phyloP scores from a whole-genome alignment of 2,113 vertebrate species.

The Motacilla alba region DNA sequence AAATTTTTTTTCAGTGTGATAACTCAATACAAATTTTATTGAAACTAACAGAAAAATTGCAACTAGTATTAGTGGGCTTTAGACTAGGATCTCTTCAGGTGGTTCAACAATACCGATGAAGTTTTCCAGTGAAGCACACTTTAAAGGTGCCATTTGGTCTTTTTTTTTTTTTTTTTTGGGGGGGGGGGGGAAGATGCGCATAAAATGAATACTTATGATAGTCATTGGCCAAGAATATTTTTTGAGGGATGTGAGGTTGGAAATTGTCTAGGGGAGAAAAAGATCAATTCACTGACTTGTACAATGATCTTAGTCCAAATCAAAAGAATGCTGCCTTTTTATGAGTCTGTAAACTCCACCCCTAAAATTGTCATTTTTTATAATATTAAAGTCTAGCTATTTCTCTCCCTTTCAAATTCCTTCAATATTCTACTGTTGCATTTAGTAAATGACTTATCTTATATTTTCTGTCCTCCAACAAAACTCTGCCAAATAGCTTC shows the following conservation, averaged over 20 bases:
- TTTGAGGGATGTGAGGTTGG: conserved; percentile 48
- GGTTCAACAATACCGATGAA: neutral
- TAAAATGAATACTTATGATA: conserved; percentile 36
- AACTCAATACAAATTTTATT: neutral
- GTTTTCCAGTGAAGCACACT: neutral
- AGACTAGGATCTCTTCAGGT: neutral
- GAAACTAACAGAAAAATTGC: neutral
- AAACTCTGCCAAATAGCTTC: conserved; percentile 20
- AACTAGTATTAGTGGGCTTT: neutral
- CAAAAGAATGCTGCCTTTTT: conserved; percentile 1
- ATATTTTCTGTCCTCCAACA: conserved; percentile 9
- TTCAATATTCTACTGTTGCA: neutral
- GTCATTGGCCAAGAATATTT: conserved; percentile 31
- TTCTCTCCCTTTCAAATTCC: neutral
- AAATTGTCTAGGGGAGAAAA: conserved; percentile 1
- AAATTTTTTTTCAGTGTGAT: neutral
- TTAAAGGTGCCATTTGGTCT: neutral
- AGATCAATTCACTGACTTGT: neutral
- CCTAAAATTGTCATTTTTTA: neutral
- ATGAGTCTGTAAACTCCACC: neutral
- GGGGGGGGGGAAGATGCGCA: neutral
- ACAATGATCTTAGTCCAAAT: conserved; percentile 22
- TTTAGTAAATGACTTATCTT: neutral
- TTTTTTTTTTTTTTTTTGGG: neutral
- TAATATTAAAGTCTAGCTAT: neutral